Base-by-base conservation (phyloP, 2,113 vertebrate genomes). In the Lathamus discolor region DNA sequence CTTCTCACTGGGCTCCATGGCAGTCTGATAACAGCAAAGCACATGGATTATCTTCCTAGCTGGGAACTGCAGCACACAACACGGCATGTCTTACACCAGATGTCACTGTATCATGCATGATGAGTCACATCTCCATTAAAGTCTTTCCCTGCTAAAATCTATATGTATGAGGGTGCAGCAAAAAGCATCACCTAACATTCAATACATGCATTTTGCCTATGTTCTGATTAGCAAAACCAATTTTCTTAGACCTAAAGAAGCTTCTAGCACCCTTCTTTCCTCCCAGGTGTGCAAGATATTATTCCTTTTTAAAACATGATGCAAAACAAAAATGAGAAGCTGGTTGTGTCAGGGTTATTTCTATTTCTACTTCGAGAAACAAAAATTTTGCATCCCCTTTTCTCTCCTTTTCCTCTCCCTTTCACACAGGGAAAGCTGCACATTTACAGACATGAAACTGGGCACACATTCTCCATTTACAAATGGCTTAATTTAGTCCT, bases 61-160 rank as follows among this genome's bases (percentile, higher is more conserved):
- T 48, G 19, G 57, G 57, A 91, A 44, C 35, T 87, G 86, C 91
- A 85, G 75, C 63, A 39, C 17, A 90, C 46, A 90, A 79, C 92
- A 63, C n/a, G 54, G 54, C 46, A 80, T 17, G 14, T 69, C 92
- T 94, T 95, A 96, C 94, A 91, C 75, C 92, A 95, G 95, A 94
- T 94, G 95, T 95, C 95, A 94, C 94, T 96, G 43, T 92, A 95
- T 64, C 93, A 94, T 85, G 55, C 85, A n/a, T 91, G 88, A 94
- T 91, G 90, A 91, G 62, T 43, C 81, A 67, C 75, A 62, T 95
- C 95, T 91, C 91, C 87, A 91, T 90, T 85, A 77, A 59, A 67
- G 72, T 16, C 67, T 66, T 62, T 61, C 63, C 31, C 44, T 49
- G 35, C 80, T 83, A 82, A 87, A 89, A 76, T 72, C 68, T 59